A percentile compares a stretch with the other conserved stretches of the same genome.
Conservation (phyloP, 1,140 invertebrate species). For the Drosophila takahashii region DNA sequence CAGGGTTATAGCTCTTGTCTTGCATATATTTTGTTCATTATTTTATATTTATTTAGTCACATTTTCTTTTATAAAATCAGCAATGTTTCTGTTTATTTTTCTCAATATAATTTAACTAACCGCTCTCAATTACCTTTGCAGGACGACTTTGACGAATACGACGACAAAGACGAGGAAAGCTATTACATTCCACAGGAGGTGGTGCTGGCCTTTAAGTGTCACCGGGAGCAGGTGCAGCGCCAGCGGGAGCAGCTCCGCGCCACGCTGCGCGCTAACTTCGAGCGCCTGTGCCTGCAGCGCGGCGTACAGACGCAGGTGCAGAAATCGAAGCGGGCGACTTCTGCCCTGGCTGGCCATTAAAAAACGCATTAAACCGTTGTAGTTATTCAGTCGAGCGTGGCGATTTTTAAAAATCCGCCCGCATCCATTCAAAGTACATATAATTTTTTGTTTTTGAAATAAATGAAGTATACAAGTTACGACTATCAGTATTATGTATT, state of each 20-base stretch:
- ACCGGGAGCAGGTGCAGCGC: conserved; percentile 90
- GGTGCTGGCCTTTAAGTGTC: conserved; percentile 87
- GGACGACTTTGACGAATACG: conserved; percentile 84
- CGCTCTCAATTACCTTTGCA: conserved; percentile 7
- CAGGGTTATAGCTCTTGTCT: too few species aligned
- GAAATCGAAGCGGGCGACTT: conserved; percentile 11
- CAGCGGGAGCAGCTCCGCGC: conserved; percentile 93
- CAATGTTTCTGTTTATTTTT: too few species aligned
- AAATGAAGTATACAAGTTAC: conserved; percentile 82
- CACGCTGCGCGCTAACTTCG: conserved; percentile 92
- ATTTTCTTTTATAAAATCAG: too few species aligned
- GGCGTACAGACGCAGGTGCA: conserved; percentile 65
- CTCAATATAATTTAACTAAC: too few species aligned
- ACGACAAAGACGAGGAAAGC: conserved; percentile 91
- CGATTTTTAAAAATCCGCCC: conserved; percentile 72
- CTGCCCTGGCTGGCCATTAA: conserved; percentile 61
- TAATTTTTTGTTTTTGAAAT: conserved; percentile 81
- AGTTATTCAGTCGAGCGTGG: conserved; percentile 75
- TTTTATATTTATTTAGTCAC: too few species aligned
- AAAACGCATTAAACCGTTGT: conserved; percentile 80
- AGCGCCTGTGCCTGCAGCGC: conserved; percentile 89
- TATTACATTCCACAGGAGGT: conserved; percentile 95
- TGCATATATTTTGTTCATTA: too few species aligned
- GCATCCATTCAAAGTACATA: conserved; percentile 76
- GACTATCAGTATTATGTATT: conserved; percentile 35